These are phyloP conservation scores for Bergia sp. DNA, from an alignment of 92 coral and sea anemone genomes.

Conservation along the genomic window DNA sequence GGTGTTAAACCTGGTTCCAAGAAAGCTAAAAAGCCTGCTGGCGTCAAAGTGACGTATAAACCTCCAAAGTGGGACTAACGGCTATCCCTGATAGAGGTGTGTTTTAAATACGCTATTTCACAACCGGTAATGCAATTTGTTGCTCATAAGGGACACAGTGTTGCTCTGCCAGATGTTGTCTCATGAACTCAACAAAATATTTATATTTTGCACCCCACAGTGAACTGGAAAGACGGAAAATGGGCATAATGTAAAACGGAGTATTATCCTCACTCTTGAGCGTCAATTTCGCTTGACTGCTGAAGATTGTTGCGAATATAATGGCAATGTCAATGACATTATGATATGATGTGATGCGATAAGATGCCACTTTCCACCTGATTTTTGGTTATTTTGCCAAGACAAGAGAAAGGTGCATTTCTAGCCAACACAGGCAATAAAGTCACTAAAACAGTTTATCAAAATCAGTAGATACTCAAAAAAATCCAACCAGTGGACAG, in stretches of 20 bases:
- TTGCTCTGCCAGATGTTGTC: too few relatives aligned
- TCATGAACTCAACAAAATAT: too few relatives aligned
- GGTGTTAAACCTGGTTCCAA: conserved; percentile 62
- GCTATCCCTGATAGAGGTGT: not conserved
- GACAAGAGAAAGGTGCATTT: not conserved
- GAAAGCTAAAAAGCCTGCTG: conserved; percentile 82
- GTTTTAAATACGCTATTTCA: not conserved
- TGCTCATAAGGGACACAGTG: not conserved
- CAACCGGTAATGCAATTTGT: not conserved
- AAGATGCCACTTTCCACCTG: not conserved
- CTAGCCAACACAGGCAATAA: not conserved
- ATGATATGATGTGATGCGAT: too few relatives aligned
- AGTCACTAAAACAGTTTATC: too few relatives aligned
- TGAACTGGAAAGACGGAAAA: too few relatives aligned
- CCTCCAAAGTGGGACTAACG: conserved; percentile 89
- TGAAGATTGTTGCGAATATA: not conserved
- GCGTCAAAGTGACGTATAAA: conserved; percentile 88
- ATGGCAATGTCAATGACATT: too few relatives aligned
- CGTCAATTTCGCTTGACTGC: not conserved
- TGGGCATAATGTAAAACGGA: not conserved
- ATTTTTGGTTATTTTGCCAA: not conserved
- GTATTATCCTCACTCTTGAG: too few relatives aligned
- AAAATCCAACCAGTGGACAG: not conserved
- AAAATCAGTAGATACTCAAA: not conserved
- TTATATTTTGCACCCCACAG: not conserved